These are phyloP conservation scores for Falcaria lacertinaria DNA, from an alignment of 2,888 invertebrate genomes.

Conservation along the genomic window DNA sequence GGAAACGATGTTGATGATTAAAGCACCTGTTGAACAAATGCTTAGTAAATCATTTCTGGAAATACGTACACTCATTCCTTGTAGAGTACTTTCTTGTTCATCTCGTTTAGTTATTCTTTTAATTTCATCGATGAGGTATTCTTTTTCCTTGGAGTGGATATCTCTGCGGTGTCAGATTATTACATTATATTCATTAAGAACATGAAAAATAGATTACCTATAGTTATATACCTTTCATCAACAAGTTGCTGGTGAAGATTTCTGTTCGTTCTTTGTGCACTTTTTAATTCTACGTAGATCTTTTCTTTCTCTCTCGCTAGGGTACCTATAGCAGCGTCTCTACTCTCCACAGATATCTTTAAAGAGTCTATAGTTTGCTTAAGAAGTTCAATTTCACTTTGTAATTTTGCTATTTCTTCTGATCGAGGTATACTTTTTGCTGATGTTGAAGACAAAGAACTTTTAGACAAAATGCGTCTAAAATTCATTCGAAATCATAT, in stretches of 20 bases:
- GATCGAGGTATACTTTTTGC: constrained; percentile 22
- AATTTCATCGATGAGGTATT: constrained; percentile 68
- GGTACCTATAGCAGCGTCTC: constrained; percentile 66
- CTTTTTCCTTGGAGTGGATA: constrained; percentile 76
- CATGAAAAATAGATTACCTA: too few species aligned
- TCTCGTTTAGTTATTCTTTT: constrained; percentile 29
- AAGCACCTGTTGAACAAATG: neutral
- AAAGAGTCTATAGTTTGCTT: constrained; percentile 60
- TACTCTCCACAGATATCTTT: constrained; percentile 61
- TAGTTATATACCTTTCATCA: constrained; percentile 60
- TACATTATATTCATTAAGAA: neutral
- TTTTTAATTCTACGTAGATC: constrained; percentile 64
- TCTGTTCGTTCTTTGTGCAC: constrained; percentile 63
- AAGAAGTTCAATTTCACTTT: constrained; percentile 60
- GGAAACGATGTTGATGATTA: neutral
- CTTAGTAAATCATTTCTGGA: neutral
- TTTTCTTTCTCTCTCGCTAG: constrained; percentile 74
- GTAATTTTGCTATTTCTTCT: constrained; percentile 41
- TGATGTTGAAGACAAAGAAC: constrained; percentile 33
- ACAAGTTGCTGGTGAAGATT: constrained; percentile 74
- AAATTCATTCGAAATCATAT: constrained; percentile 37
- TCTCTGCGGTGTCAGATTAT: constrained; percentile 23
- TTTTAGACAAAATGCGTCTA: constrained; percentile 38
- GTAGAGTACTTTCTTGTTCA: constrained; percentile 51
- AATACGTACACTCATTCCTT: constrained; percentile 22